Evolutionary conservation across 2,888 invertebrate species (phyloP).

Genomic region (Odontomyia ornata): DNA sequence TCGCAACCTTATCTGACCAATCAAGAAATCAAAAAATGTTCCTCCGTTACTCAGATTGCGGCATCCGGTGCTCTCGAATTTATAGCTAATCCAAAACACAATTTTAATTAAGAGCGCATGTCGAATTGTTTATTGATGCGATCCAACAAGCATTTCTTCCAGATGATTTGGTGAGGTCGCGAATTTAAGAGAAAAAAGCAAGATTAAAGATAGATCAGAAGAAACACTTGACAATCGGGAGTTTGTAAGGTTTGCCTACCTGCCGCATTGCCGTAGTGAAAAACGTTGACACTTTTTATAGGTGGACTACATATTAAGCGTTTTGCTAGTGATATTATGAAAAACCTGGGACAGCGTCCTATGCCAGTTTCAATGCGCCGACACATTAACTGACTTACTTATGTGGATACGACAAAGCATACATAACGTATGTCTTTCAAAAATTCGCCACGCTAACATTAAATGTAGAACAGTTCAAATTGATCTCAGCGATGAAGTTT

Average conservation of each 20-base stretch:
- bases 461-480: slow-evolving; percentile 29
- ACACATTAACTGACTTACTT: not conserved
- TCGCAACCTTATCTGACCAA: too few species aligned
- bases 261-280: not conserved
- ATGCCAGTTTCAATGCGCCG: slow-evolving; percentile 11
- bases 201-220: not conserved
- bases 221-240: not conserved
- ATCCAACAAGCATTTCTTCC: not conserved
- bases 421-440: not conserved
- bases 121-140: not conserved
- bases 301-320: not conserved
- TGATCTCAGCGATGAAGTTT: not conserved
- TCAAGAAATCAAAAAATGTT: too few species aligned
- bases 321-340: not conserved
- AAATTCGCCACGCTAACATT: slow-evolving; percentile 33
- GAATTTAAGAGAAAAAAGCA: not conserved
- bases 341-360: slow-evolving; percentile 17
- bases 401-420: too few species aligned
- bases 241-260: not conserved
- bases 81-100: not conserved
- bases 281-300: slow-evolving; percentile 6
- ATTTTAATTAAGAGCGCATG: slow-evolving; percentile 7
- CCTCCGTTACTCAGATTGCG: too few species aligned
- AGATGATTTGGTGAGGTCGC: not conserved
- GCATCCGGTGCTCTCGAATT: too few species aligned